Evolutionary conservation across 2,113 vertebrate genomes (phyloP).

Genomic region (Butorides virescens): DNA sequence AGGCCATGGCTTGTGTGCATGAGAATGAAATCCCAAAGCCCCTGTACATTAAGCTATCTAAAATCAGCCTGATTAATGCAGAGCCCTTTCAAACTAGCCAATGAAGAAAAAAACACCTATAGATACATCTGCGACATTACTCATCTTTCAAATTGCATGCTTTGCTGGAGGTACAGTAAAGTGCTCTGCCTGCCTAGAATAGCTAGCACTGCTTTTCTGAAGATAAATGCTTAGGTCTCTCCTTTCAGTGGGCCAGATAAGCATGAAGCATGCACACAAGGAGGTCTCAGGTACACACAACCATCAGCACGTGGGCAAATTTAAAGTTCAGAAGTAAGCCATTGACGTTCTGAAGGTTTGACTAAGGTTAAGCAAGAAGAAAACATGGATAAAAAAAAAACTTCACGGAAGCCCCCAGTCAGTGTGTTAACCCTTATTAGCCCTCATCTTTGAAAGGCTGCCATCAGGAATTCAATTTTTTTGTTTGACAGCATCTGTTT

Average conservation of each 20-base stretch:
- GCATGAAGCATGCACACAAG: background rate
- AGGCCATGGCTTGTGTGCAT: rapidly evolving
- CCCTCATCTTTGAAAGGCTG: background rate
- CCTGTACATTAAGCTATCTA: background rate
- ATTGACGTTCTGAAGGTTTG: rapidly evolving
- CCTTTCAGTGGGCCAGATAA: background rate
- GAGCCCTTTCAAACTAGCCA: background rate
- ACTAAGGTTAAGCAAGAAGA: background rate
- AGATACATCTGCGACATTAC: background rate
- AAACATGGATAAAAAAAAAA: background rate
- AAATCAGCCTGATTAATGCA: background rate
- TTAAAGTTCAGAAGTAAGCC: background rate
- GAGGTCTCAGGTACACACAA: background rate
- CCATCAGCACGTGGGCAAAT: background rate
- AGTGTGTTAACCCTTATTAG: background rate
- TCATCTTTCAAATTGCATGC: background rate
- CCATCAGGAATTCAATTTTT: background rate
- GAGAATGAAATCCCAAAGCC: background rate
- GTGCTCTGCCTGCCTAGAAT: background rate
- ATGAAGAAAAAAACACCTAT: background rate
- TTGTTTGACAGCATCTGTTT: background rate
- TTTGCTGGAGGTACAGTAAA: background rate
- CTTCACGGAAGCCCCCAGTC: background rate
- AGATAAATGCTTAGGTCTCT: background rate
- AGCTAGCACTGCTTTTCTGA: background rate